Base-by-base conservation (phyloP, 2,888 invertebrate species). In the Trichogramma evanescens region DNA sequence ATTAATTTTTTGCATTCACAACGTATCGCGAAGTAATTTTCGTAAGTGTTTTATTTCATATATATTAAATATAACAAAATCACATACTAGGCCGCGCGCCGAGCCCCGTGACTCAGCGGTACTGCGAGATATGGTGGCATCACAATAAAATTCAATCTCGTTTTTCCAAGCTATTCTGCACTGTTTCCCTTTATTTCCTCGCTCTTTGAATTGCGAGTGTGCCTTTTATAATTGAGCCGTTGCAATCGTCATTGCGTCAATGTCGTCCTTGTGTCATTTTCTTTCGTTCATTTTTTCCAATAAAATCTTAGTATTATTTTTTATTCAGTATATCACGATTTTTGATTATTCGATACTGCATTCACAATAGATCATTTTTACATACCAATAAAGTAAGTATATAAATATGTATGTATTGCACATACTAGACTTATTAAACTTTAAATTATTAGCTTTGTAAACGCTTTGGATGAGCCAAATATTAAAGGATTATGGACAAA, bases 71-170 rank as follows among this genome's bases (percentile, higher is more conserved):
- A 26, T 26, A 26, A 76, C 75, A 77, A 78, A 77, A 78, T 78
- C 77, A 77, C 77, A 77, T 76, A 77, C 75, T 76, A 77, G 74
- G 77, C 76, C 72, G 73, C 72, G 71, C 70, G 74, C 77, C 74
- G 77, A 77, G 77, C 72, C 73, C 70, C 72, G 69, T 74, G 75
- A 74, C 76, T 75, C 76, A 74, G 76, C 76, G 71, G 68, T 74
- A 83, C 83, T 84, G 84, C 84, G 83, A 85, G 88, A 88, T 88
- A 88, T 88, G 88, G 84, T 87, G 86, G 85, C 84, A 87, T 87
- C 87, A 87, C 87, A 86, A 76, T 77, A 72, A 75, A 74, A 75
- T 77, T 74, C 73, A 76, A 75, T 74, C 74, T 72, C 74, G 69
- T 74, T 67, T 73, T 67, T 70, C 70, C 69, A 70, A 71, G 72